These are phyloP conservation scores for Glomeris maerens DNA, from an alignment of 1,140 invertebrate species.

Conservation along the genomic window DNA sequence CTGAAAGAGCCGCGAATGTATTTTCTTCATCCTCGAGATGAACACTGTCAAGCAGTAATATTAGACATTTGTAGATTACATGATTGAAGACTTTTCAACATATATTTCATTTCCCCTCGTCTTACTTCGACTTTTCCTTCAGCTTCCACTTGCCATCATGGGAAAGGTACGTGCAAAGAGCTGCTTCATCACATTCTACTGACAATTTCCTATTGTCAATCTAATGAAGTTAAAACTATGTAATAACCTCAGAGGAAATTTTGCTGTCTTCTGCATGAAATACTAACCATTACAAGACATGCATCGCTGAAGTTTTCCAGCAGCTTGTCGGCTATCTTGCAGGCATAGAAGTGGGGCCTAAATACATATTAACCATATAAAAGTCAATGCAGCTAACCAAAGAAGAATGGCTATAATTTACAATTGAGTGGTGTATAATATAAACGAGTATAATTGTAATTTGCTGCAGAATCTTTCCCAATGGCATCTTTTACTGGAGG, in stretches of 20 bases:
- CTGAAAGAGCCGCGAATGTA: constrained; percentile 45
- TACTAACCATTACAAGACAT: constrained; percentile 56
- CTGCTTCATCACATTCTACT: constrained; percentile 44
- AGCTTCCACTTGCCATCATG: constrained; percentile 55
- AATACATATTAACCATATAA: constrained; percentile 20
- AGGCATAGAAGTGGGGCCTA: constrained; percentile 61
- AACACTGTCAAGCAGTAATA: constrained; percentile 9
- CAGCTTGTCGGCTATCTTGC: constrained; percentile 75
- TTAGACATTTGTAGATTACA: background rate
- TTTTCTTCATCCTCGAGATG: constrained; percentile 27
- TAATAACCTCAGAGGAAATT: constrained; percentile 9
- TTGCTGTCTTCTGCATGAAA: background rate
- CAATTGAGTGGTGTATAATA: no score
- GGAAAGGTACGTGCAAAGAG: constrained; percentile 51
- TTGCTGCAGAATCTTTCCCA: no score
- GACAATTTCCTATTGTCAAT: constrained; percentile 58
- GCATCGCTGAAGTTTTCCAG: constrained; percentile 57
- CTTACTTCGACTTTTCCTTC: constrained; percentile 34
- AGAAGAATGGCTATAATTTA: no score
- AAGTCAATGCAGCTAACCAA: background rate
- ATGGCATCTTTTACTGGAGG: no score
- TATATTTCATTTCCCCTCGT: background rate
- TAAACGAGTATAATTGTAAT: no score
- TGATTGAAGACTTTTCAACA: background rate
- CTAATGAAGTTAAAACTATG: constrained; percentile 32